Evolutionary conservation across 1,140 invertebrate species (phyloP), one percentile per base, ranked within the genome.

Genomic region (Drosophila guanche): DNA sequence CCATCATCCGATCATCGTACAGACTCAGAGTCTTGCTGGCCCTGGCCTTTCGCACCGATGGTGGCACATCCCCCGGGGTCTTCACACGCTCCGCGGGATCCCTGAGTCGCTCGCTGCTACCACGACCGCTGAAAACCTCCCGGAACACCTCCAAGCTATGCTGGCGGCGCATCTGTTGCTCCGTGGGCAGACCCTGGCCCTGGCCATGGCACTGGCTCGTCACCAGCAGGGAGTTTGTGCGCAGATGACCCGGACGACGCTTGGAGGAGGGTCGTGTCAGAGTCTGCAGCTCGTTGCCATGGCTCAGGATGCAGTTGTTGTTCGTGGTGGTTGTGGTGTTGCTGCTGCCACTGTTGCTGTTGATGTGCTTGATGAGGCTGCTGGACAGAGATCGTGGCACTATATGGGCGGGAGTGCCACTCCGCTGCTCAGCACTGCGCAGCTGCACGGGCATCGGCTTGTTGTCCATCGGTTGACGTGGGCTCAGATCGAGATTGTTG

Each of bases 1-100:
- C 93, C 96, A 97, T 97, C 92, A 97, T 96, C 29, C 96, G 92
- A 83, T 97, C 97, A 80, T 97, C 96, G 84, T 97, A 97, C 3
- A 97, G 91, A 12, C 96, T 97, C 73, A 97, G 94, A 61, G 96
- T 93, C 80, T 94, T 92, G 67, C 85, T 81, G 47, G 92, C 91
- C 37, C 95, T 92, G 12, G 95, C 94, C 72, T 94, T 93, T 8
- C 95, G 79, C 2, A 96, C 94, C 0, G 95, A 95, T 0, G 95
- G 94, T 4, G 96, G 96, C 1, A 97, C 93, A 89, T 96, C 95
- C 0, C 96, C 95, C 0, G 96, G 96, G 0, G 96, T 97, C 90
- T 97, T 97, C 2, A 97, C 95, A 55, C 96, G 93, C 27, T 94
- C 94, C 47, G 95, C 94, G 0, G 95, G 95, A 91, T 96, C 95